Evolutionary conservation across 2,113 vertebrate genomes (phyloP).

Genomic region (Neodon shergylaensis): DNA sequence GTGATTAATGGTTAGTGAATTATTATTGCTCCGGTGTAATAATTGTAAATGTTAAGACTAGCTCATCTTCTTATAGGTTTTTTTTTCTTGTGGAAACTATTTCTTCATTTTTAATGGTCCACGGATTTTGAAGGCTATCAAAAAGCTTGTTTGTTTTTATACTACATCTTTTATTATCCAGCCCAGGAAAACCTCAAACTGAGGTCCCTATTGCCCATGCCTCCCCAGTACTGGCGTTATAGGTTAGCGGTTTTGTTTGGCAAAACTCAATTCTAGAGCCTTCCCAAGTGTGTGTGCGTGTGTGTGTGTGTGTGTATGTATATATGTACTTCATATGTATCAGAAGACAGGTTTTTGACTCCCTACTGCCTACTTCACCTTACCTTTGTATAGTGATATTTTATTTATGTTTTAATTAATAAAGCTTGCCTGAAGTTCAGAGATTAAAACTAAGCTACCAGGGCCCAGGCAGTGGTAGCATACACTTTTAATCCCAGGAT

Average conservation of each 20-base stretch:
- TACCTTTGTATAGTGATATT: neutral
- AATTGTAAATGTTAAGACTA: constrained; percentile 20
- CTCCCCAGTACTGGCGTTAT: too few relatives aligned
- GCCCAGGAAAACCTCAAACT: neutral
- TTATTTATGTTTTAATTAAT: too few relatives aligned
- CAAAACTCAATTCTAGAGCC: neutral
- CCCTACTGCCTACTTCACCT: neutral
- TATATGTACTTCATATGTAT: neutral
- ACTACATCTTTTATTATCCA: neutral
- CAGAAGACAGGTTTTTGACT: neutral
- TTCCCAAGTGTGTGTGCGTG: neutral
- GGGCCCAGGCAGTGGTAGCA: too few relatives aligned
- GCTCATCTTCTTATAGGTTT: neutral
- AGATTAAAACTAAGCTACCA: too few relatives aligned
- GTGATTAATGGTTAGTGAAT: neutral
- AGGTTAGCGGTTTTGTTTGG: neutral
- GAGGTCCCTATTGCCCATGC: too few relatives aligned
- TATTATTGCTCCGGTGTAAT: neutral
- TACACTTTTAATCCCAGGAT: too few relatives aligned
- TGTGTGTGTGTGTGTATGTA: too few relatives aligned
- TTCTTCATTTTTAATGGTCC: neutral
- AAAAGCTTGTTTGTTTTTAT: neutral
- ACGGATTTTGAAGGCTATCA: neutral
- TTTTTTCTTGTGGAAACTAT: constrained; percentile 12
- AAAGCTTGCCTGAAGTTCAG: too few relatives aligned